A percentile compares a stretch with the other conserved stretches of the same genome.
Conservation (phyloP, 2,113 vertebrate species). For the Oreochromis spilurus region DNA sequence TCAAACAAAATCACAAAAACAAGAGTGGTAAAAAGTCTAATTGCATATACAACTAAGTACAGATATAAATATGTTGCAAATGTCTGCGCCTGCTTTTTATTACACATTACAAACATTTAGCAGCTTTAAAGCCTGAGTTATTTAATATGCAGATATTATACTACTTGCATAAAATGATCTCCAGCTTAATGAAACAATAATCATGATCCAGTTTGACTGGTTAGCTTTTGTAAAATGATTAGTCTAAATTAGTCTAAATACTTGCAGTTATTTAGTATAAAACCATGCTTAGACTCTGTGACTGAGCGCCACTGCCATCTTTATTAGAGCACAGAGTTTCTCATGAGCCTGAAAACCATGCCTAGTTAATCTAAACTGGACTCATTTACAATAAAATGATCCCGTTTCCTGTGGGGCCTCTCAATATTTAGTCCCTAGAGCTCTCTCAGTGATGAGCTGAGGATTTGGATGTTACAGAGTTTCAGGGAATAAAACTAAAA, state of each 20-base stretch:
- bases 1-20: accelerated
- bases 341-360: neutral
- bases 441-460: neutral
- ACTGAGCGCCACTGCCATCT: neutral
- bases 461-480: neutral
- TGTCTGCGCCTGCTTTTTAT: accelerated
- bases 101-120: neutral
- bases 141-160: neutral
- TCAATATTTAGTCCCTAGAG: neutral
- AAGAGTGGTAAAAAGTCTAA: accelerated
- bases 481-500: neutral
- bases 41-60: neutral
- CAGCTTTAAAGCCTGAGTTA: neutral
- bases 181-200: neutral
- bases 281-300: accelerated
- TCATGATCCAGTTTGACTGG: accelerated
- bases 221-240: neutral
- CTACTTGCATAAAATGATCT: neutral
- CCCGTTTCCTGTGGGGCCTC: neutral
- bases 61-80: neutral
- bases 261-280: neutral
- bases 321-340: neutral
- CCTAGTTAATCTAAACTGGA: neutral
- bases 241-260: neutral
- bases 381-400: neutral